Evolutionary conservation across 2,888 invertebrate genomes (phyloP).

Genomic region (Morpho achilles): DNA sequence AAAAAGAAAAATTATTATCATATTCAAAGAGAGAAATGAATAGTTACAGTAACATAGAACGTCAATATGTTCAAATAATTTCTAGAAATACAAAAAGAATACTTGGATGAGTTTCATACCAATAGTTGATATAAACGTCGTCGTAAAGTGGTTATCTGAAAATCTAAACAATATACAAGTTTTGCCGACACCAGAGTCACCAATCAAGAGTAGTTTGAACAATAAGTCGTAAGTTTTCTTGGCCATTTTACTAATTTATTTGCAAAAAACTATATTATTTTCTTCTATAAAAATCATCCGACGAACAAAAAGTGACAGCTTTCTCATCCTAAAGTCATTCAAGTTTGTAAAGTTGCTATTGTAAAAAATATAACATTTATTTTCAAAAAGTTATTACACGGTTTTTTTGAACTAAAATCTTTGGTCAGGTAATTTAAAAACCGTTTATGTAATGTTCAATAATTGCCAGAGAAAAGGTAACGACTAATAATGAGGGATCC

Average conservation of each 20-base stretch:
- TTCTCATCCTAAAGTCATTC: constrained; percentile 1
- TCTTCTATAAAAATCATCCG: constrained; percentile 1
- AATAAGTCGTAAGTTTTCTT: constrained; percentile 97
- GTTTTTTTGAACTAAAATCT: neutral
- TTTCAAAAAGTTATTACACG: too few relatives aligned
- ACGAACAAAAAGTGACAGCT: constrained; percentile 28
- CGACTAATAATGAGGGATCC: too few relatives aligned
- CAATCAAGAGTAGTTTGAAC: constrained; percentile 94
- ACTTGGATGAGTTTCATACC: constrained; percentile 77
- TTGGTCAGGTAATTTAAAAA: too few relatives aligned
- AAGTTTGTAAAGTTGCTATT: too few relatives aligned
- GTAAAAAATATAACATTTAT: too few relatives aligned
- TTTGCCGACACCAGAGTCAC: constrained; percentile 96
- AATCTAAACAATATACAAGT: constrained; percentile 96
- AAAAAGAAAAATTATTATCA: too few relatives aligned
- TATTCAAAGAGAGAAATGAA: too few relatives aligned
- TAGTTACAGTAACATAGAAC: too few relatives aligned
- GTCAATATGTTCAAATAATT: neutral
- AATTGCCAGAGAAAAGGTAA: too few relatives aligned
- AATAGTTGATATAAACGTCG: constrained; percentile 97
- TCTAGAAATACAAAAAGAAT: constrained; percentile 36
- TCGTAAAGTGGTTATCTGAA: constrained; percentile 96
- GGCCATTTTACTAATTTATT: constrained; percentile 83
- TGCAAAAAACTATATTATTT: constrained; percentile 7
- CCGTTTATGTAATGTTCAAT: too few relatives aligned